phyloP scores from a whole-genome alignment of 2,113 vertebrate species.

The Neoarius graeffei region DNA sequence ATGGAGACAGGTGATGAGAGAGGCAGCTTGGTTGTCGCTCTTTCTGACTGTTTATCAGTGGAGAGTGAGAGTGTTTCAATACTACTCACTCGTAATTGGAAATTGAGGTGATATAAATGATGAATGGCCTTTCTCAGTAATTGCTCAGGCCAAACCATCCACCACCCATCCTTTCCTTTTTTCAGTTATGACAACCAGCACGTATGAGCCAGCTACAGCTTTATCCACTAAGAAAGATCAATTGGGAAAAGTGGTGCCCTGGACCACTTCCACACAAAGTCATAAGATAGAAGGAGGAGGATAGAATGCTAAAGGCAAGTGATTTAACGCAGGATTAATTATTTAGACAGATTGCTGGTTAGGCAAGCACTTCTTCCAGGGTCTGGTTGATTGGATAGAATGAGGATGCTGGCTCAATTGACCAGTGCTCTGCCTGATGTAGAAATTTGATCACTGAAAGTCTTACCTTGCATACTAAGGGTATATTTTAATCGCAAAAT shows the following conservation, averaged over 20 bases:
- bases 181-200: constrained; percentile 30
- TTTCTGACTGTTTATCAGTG: not conserved
- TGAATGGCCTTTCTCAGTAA: constrained; percentile 45
- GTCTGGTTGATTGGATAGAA: constrained; percentile 20
- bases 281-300: constrained; percentile 39
- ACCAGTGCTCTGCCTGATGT: not conserved
- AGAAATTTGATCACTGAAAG: constrained; percentile 17
- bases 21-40: constrained; percentile 12
- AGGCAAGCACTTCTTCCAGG: constrained; percentile 23
- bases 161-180: constrained; percentile 16
- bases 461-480: not conserved
- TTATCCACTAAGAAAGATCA: constrained; percentile 40
- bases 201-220: constrained; percentile 4
- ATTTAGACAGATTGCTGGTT: constrained; percentile 43
- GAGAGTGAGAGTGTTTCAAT: not conserved
- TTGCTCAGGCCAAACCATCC: constrained; percentile 17
- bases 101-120: constrained; percentile 31
- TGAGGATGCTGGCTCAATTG: constrained; percentile 22
- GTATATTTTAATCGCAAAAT: not conserved
- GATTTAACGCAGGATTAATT: constrained; percentile 51
- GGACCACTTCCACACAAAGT: constrained; percentile 54
- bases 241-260: constrained; percentile 53
- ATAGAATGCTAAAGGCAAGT: constrained; percentile 51
- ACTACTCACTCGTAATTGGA: constrained; percentile 21
- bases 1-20: constrained; percentile 21